A percentile compares a stretch with the other conserved stretches of the same genome.
Conservation (phyloP, 2,113 vertebrate species). For the Silurus asotus region DNA sequence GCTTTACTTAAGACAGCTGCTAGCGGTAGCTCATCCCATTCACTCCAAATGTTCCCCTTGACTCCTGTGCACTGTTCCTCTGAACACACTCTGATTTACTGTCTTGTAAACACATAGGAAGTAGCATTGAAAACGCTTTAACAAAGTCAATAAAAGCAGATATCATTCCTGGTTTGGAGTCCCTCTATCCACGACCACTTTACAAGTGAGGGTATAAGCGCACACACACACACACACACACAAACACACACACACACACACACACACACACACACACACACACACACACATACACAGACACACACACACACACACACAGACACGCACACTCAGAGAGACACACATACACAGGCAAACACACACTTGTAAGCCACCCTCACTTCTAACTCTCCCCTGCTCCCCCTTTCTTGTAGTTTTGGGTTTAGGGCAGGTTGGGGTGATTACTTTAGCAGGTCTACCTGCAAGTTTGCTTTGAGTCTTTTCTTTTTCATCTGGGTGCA, state of each 20-base stretch:
- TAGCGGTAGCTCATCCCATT: conserved; percentile 22
- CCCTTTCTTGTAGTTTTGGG: conserved; percentile 59
- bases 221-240: background rate
- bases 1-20: conserved; percentile 50
- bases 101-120: conserved; percentile 81
- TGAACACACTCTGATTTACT: conserved; percentile 72
- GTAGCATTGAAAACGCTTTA: conserved; percentile 78
- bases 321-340: conserved; percentile 13
- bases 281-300: conserved; percentile 13
- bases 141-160: conserved; percentile 84
- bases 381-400: conserved; percentile 53
- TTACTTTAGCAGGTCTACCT: conserved; percentile 80
- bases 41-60: conserved; percentile 30
- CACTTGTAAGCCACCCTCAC: conserved; percentile 30
- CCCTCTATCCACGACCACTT: background rate
- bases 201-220: background rate
- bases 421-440: conserved; percentile 68
- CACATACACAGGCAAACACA: conserved; percentile 14
- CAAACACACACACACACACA: conserved; percentile 2
- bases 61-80: conserved; percentile 38
- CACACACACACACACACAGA: conserved; percentile 7
- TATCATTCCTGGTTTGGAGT: conserved; percentile 70
- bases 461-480: conserved; percentile 72
- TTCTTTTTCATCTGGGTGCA: conserved; percentile 76
- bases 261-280: conserved; percentile 1